Percentiles rank a stretch among this genome's conserved stretches.
Conservation (phyloP, 1,140 invertebrate species). For the Anoplolepis gracilipes region DNA sequence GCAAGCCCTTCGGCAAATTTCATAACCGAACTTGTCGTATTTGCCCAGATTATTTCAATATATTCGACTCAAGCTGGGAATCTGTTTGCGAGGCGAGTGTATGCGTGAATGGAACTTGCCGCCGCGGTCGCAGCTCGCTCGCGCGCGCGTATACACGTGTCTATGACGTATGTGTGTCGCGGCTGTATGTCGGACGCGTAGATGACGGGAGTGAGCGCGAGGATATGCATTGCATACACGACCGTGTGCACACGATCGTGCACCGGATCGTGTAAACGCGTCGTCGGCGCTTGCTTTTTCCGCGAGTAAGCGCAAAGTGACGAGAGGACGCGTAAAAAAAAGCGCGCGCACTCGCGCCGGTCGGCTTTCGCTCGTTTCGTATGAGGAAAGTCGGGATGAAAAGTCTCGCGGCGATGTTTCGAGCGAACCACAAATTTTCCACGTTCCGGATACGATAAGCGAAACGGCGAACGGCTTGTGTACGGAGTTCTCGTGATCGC, state of each 20-base stretch:
- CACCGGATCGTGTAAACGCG: constrained; percentile 8
- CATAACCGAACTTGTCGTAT: constrained; percentile 87
- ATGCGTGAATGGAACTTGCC: constrained; percentile 86
- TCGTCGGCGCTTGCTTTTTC: constrained; percentile 60
- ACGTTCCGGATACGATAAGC: not conserved
- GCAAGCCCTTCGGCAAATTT: constrained; percentile 87
- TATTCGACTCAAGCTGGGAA: constrained; percentile 86
- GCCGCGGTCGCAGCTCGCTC: constrained; percentile 76
- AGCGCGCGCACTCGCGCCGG: constrained; percentile 9
- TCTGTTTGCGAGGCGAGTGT: constrained; percentile 85
- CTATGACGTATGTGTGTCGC: constrained; percentile 47
- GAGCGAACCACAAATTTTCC: not conserved
- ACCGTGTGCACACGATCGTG: constrained; percentile 54
- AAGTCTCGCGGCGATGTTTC: constrained; percentile 24
- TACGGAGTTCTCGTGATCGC: not conserved
- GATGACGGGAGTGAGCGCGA: constrained; percentile 38
- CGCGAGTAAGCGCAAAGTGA: constrained; percentile 57
- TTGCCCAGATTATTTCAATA: constrained; percentile 87
- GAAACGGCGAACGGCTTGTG: too few relatives aligned
- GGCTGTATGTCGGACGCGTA: not conserved
- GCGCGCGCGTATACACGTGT: constrained; percentile 25
- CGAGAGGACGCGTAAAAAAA: constrained; percentile 50
- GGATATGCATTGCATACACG: too few relatives aligned
- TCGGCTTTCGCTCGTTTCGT: constrained; percentile 16
- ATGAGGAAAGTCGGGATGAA: constrained; percentile 34